Percentiles rank a stretch among this genome's conserved stretches.
Conservation (phyloP, 2,797 vertebrate genomes). For the Odontamblyopus rebecca region DNA sequence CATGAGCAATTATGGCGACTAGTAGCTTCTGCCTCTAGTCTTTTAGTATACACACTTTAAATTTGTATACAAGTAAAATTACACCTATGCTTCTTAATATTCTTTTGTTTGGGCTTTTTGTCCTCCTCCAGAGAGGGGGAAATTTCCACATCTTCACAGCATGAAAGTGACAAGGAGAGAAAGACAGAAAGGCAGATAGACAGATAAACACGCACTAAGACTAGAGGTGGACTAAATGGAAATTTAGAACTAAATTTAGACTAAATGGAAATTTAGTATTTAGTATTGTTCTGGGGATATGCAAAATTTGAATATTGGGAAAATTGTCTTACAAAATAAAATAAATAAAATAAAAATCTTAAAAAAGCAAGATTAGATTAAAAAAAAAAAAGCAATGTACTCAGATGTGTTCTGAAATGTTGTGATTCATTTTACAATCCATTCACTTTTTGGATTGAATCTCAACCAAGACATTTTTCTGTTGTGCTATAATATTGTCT, state of each 20-base stretch:
- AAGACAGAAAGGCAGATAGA: too few species aligned
- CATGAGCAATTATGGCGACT: background rate
- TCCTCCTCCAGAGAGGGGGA: slow-evolving; percentile 59
- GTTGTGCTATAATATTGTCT: too few species aligned
- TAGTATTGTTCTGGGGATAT: background rate
- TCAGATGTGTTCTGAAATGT: too few species aligned
- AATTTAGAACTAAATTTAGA: too few species aligned
- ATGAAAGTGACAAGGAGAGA: slow-evolving; percentile 27
- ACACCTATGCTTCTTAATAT: background rate
- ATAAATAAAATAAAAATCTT: too few species aligned
- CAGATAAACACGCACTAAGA: slow-evolving; percentile 9
- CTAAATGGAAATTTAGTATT: too few species aligned
- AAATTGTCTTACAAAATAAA: too few species aligned
- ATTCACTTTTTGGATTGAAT: background rate
- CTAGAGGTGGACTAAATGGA: background rate
- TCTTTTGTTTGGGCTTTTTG: slow-evolving; percentile 56
- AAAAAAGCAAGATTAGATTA: too few species aligned
- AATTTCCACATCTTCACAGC: slow-evolving; percentile 55
- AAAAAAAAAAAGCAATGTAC: too few species aligned
- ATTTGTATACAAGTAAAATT: background rate
- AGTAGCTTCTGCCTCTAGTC: background rate
- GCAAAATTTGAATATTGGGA: too few species aligned
- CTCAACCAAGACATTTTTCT: background rate
- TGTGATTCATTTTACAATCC: too few species aligned
- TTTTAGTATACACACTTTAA: background rate